Evolutionary conservation across 2,113 vertebrate genomes (phyloP).

Genomic region (Strigops habroptila): DNA sequence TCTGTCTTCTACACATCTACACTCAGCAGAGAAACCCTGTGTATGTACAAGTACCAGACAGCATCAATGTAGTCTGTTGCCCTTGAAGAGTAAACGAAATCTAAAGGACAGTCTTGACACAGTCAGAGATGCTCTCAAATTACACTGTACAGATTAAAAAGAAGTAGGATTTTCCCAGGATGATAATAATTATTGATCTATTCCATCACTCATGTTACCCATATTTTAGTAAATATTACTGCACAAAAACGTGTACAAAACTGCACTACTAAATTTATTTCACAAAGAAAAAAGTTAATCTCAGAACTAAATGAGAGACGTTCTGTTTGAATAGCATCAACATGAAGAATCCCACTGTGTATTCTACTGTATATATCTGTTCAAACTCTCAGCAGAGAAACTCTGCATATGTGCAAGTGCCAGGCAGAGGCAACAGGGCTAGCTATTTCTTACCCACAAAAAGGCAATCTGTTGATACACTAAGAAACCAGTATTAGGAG

Average conservation of each 20-base stretch:
- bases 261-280: background rate
- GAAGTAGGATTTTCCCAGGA: background rate
- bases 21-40: background rate
- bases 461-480: constrained; percentile 31
- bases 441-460: background rate
- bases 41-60: background rate
- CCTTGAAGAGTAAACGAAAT: background rate
- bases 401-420: background rate
- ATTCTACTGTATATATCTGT: background rate
- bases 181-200: background rate
- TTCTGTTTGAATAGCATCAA: background rate
- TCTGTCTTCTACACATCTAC: background rate
- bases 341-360: background rate
- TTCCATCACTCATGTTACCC: background rate
- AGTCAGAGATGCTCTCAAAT: background rate
- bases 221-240: background rate
- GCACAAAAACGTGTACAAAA: background rate
- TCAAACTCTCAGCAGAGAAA: background rate
- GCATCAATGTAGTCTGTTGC: background rate
- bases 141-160: background rate
- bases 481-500: constrained; percentile 17
- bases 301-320: background rate
- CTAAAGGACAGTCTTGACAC: background rate
- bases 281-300: background rate
- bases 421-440: background rate